Conservation (phyloP, 2,113 vertebrate species). For the Cebidichthys violaceus region DNA sequence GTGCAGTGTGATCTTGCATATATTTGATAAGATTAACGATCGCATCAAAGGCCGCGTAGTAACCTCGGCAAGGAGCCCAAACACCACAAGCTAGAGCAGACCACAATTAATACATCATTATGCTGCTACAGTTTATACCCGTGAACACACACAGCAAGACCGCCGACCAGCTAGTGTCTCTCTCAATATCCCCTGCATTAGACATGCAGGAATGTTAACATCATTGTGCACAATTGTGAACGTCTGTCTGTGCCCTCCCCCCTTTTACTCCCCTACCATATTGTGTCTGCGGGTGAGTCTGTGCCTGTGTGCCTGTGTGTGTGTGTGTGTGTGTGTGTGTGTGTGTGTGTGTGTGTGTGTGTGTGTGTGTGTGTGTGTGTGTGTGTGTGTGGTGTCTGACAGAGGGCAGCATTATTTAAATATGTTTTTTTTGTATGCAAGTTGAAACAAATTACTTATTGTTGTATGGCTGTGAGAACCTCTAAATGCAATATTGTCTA, state of each 20-base stretch:
- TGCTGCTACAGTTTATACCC: conserved; percentile 55
- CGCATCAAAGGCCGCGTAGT: conserved; percentile 46
- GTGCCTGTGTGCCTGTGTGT: conserved; percentile 67
- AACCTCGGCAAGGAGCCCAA: conserved; percentile 57
- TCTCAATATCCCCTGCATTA: conserved; percentile 83
- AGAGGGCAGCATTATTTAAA: conserved; percentile 71
- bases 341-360: conserved; percentile 32
- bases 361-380: conserved; percentile 51
- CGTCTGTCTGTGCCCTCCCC: conserved; percentile 84
- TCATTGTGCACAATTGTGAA: conserved; percentile 93
- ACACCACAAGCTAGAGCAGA: conserved; percentile 47
- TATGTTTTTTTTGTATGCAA: conserved; percentile 60
- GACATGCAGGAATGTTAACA: conserved; percentile 95
- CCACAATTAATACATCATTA: conserved; percentile 80
- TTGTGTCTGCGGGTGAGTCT: conserved; percentile 84
- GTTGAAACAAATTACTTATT: conserved; percentile 66
- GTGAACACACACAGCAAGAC: conserved; percentile 56
- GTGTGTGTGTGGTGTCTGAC: conserved; percentile 54
- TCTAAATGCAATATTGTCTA: conserved; percentile 16
- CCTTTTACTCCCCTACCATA: conserved; percentile 76
- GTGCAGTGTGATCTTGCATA: conserved; percentile 53
- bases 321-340: conserved; percentile 54
- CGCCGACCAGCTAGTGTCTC: conserved; percentile 67
- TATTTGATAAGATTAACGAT: conserved; percentile 67
- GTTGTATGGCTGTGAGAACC: conserved; percentile 39